Percentiles rank a stretch among this genome's conserved stretches.
Conservation (phyloP, 1,140 invertebrate species). For the Drosophila trapezifrons region DNA sequence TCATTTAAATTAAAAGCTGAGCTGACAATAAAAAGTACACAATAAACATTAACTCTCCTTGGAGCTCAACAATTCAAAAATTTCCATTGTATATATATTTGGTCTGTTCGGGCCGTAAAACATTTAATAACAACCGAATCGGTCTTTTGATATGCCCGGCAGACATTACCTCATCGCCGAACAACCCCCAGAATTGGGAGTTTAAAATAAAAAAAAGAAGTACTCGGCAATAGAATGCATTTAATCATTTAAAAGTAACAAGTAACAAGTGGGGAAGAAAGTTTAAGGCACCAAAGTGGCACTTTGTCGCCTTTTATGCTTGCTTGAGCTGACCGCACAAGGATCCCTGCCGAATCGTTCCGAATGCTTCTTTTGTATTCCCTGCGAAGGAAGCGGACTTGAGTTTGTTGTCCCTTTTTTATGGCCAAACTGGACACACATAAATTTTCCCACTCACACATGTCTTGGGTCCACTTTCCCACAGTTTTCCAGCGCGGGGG, state of each 20-base stretch:
- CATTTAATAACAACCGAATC: slow-evolving; percentile 72
- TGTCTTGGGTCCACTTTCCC: slow-evolving; percentile 60
- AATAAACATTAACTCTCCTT: slow-evolving; percentile 54
- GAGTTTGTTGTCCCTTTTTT: slow-evolving; percentile 59
- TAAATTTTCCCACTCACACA: slow-evolving; percentile 53
- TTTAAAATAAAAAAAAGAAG: slow-evolving; percentile 36
- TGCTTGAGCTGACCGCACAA: slow-evolving; percentile 66
- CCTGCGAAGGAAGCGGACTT: slow-evolving; percentile 15
- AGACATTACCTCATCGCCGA: slow-evolving; percentile 50
- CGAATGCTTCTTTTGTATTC: slow-evolving; percentile 56
- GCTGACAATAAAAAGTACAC: slow-evolving; percentile 74
- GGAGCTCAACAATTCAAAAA: slow-evolving; percentile 62
- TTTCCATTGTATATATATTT: slow-evolving; percentile 25
- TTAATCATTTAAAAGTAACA: slow-evolving; percentile 71
- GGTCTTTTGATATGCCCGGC: slow-evolving; percentile 48
- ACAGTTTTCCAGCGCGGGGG: slow-evolving; percentile 12
- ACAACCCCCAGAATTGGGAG: slow-evolving; percentile 57
- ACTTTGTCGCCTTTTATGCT: slow-evolving; percentile 82
- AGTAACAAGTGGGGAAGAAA: slow-evolving; percentile 58
- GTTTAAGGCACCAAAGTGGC: slow-evolving; percentile 72
- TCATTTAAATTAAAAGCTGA: slow-evolving; percentile 80
- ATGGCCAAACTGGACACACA: slow-evolving; percentile 48
- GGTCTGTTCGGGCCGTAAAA: slow-evolving; percentile 60
- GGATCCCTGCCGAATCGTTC: slow-evolving; percentile 39
- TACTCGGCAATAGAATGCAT: slow-evolving; percentile 55